These are phyloP conservation scores for Clarias pachynema DNA, from an alignment of 2,797 vertebrate species.

Conservation along the genomic window DNA sequence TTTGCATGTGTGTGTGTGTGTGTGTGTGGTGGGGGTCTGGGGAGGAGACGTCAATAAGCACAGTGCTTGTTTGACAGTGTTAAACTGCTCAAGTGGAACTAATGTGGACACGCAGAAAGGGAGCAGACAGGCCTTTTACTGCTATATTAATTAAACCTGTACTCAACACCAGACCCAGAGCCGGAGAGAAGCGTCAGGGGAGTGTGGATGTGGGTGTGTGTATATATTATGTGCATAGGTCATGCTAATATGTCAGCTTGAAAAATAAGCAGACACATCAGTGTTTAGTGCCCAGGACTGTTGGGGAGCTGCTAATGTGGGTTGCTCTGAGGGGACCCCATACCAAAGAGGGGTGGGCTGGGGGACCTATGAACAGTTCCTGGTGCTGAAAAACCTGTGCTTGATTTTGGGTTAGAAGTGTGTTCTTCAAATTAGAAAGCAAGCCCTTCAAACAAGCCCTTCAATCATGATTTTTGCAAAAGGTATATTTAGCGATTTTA, in stretches of 20 bases:
- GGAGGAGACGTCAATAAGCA: slow-evolving; percentile 76
- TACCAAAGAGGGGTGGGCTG: neutral
- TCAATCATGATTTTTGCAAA: neutral
- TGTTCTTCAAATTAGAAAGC: neutral
- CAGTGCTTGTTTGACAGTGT: slow-evolving; percentile 72
- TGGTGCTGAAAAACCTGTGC: neutral
- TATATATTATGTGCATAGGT: slow-evolving; percentile 34
- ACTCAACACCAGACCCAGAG: slow-evolving; percentile 66
- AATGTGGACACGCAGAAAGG: slow-evolving; percentile 76
- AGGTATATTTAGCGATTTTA: neutral
- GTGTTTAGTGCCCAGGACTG: neutral
- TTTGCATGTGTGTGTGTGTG: slow-evolving; percentile 41
- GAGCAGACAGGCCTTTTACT: slow-evolving; percentile 80
- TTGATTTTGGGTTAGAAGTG: neutral
- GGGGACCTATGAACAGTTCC: neutral
- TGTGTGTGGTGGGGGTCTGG: neutral
- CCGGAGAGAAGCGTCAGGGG: slow-evolving; percentile 43
- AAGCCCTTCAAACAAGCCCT: neutral
- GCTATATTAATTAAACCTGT: slow-evolving; percentile 89
- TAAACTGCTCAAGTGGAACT: slow-evolving; percentile 77
- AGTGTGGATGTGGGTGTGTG: neutral
- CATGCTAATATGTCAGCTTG: slow-evolving; percentile 2
- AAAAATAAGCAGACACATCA: slow-evolving; percentile 2
- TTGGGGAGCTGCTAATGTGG: neutral
- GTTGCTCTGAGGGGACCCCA: no score